Conservation (phyloP, 2,113 vertebrate genomes). For the Pterocles gutturalis region DNA sequence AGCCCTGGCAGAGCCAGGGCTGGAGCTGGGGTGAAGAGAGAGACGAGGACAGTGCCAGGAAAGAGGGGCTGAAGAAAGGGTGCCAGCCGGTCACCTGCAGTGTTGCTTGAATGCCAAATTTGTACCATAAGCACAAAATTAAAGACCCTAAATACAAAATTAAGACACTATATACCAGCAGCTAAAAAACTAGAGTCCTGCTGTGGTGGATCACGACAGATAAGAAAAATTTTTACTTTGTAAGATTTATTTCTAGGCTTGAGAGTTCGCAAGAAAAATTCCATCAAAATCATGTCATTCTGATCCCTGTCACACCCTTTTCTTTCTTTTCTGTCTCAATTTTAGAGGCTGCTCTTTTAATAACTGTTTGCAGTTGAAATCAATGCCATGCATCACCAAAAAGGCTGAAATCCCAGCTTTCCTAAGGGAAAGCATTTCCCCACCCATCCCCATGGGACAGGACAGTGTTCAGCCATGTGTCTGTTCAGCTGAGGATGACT, state of each 20-base stretch:
- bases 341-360: slow-evolving; percentile 19
- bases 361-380: slow-evolving; percentile 2
- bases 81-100: neutral
- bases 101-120: neutral
- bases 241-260: neutral
- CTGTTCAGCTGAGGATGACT: neutral
- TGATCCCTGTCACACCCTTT: neutral
- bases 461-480: neutral
- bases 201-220: neutral
- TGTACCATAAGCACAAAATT: neutral
- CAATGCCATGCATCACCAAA: neutral
- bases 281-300: rapidly evolving
- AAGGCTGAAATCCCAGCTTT: neutral
- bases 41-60: neutral
- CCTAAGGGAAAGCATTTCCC: neutral
- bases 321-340: neutral
- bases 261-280: neutral
- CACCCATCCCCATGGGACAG: neutral
- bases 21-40: neutral
- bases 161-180: neutral
- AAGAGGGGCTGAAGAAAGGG: neutral
- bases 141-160: neutral
- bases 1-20: neutral
- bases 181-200: neutral
- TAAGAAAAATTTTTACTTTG: neutral